These are phyloP conservation scores for Eudyptes chrysolophus DNA, from an alignment of 2,113 vertebrate genomes.

Conservation along the genomic window DNA sequence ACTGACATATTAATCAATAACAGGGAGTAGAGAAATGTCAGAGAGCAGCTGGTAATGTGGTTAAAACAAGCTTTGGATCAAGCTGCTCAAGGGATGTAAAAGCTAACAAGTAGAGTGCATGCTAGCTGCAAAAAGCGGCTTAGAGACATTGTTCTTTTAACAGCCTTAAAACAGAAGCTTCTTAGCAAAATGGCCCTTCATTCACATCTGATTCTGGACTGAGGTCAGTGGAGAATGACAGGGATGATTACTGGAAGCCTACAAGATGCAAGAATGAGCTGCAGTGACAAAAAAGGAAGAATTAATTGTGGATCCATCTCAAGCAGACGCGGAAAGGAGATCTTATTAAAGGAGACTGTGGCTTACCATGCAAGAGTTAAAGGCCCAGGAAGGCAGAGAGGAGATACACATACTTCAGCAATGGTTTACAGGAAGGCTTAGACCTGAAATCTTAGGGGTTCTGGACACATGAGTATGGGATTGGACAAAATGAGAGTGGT, in stretches of 20 bases:
- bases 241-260: background rate
- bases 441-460: background rate
- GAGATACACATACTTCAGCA: background rate
- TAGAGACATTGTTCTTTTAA: background rate
- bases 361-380: background rate
- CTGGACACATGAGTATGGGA: background rate
- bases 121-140: background rate
- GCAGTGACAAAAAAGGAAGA: background rate
- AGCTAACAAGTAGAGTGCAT: background rate
- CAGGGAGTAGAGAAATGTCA: background rate
- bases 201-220: background rate
- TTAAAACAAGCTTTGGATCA: slow-evolving; percentile 5
- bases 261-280: background rate
- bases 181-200: background rate
- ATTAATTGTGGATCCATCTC: background rate
- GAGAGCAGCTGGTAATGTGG: background rate
- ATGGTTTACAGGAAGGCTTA: background rate
- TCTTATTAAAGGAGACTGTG: background rate
- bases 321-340: background rate
- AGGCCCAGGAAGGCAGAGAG: background rate
- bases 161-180: background rate
- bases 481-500: background rate
- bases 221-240: background rate
- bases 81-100: background rate
- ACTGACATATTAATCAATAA: background rate